Percentiles rank a stretch among this genome's conserved stretches.
Evolutionary conservation across 2,888 invertebrate species (phyloP).

Genomic region (Apamea crenata): DNA sequence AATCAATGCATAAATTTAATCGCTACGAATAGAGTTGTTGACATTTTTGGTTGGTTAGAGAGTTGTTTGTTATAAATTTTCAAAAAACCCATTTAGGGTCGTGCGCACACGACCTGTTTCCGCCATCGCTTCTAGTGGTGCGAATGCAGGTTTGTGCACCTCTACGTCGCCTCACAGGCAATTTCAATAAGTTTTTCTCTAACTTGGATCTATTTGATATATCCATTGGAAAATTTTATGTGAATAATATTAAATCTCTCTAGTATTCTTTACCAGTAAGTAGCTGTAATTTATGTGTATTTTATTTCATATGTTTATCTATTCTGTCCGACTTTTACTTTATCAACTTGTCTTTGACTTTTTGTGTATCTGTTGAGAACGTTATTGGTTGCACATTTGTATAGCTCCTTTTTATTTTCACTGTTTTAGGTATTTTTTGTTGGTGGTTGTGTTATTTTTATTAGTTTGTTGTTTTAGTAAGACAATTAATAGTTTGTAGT

Average conservation of each 20-base stretch:
- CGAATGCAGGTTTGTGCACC: neutral
- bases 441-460: neutral
- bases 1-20: constrained; percentile 23
- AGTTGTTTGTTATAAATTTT: neutral
- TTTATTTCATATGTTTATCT: neutral
- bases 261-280: neutral
- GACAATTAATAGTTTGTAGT: neutral
- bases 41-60: neutral
- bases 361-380: neutral
- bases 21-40: neutral
- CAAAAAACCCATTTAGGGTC: neutral
- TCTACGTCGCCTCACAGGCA: neutral
- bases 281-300: neutral
- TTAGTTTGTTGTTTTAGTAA: neutral
- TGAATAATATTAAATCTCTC: neutral
- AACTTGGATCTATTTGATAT: neutral
- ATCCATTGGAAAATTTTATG: neutral
- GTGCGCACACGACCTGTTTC: neutral
- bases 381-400: neutral
- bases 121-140: neutral
- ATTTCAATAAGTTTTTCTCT: neutral
- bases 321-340: neutral
- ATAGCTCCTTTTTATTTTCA: neutral
- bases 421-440: neutral
- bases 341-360: neutral